Evolutionary conservation across 2,888 invertebrate species (phyloP), one percentile per base, ranked within the genome.

Genomic region (Hirtodrosophila trivittata): DNA sequence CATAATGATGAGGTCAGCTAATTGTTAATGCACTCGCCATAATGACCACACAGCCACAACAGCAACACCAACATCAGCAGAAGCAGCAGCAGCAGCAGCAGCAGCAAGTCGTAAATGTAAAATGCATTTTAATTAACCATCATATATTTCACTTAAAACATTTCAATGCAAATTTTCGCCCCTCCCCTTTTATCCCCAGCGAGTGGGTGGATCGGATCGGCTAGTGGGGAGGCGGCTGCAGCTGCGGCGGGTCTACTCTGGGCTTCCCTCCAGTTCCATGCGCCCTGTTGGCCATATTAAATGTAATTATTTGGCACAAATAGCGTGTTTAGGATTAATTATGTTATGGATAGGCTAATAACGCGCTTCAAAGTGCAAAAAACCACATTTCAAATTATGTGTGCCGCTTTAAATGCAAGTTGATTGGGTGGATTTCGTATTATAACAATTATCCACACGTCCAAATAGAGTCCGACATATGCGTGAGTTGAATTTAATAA

Each of bases 301-400:
- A 82, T 77, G 82, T 85, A 83, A 83, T 80, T 77, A 84, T 89
- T 87, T 88, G 77, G 84, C 71, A 77, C 68, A 82, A 88, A 86
- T 88, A 72, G 88, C 88, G 89, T 89, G 88, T 87, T 89, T 88
- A 85, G 87, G 78, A 87, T 86, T 87, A 87, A 89, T 88, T 89
- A 88, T 83, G 77, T 76, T 83, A 81, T 76, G 86, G 76, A 75
- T 78, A 86, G 80, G 69, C 82, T 85, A 88, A 88, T 89, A 83
- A 80, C 55, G 82, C 66, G 75, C 58, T 74, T 65, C 64, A 66
- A 81, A 78, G 81, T 82, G 83, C 83, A 87, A 82, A 80, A 83
- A 85, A 71, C 49, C 51, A 60, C 86, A 69, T 86, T 84, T 69
- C 32, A 76, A 86, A 80, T 86, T 75, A 86, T 80, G 68, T 75